These are phyloP conservation scores for Unio delphinus DNA, from an alignment of 2,888 invertebrate genomes.

Conservation along the genomic window DNA sequence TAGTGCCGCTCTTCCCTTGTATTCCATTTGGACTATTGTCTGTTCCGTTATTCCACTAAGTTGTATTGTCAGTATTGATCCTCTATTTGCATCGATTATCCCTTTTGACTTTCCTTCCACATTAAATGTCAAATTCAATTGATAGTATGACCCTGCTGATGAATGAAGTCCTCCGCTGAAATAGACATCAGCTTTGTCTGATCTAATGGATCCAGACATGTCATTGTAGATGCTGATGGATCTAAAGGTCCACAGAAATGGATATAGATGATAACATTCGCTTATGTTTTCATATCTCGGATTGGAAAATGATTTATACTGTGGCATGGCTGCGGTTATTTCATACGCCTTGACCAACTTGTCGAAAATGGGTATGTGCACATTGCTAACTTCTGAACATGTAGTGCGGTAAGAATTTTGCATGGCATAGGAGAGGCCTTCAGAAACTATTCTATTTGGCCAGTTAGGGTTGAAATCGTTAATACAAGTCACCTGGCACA, in stretches of 20 bases:
- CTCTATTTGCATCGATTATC: constrained; percentile 48
- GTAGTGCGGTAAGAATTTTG: constrained; percentile 46
- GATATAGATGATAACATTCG: constrained; percentile 42
- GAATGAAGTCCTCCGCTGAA: constrained; percentile 14
- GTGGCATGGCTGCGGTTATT: constrained; percentile 43
- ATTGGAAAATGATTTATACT: constrained; percentile 44
- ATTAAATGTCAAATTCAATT: constrained; percentile 29
- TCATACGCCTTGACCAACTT: constrained; percentile 35
- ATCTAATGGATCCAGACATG: neutral
- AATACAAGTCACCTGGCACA: constrained; percentile 40
- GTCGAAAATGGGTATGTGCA: constrained; percentile 48
- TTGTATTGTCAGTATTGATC: constrained; percentile 36
- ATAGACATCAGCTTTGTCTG: constrained; percentile 21
- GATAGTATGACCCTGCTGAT: constrained; percentile 13
- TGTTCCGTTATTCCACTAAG: constrained; percentile 25
- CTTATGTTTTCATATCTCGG: constrained; percentile 38
- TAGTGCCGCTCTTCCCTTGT: constrained; percentile 28
- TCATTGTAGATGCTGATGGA: constrained; percentile 12
- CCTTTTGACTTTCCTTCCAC: constrained; percentile 47
- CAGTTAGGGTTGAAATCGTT: constrained; percentile 22
- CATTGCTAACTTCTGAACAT: constrained; percentile 55
- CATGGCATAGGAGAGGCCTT: constrained; percentile 25
- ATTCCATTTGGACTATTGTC: constrained; percentile 24
- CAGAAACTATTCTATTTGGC: constrained; percentile 15
- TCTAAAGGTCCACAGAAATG: constrained; percentile 40